These are phyloP conservation scores for Eumaeus atala DNA, from an alignment of 1,140 invertebrate genomes.

Conservation along the genomic window DNA sequence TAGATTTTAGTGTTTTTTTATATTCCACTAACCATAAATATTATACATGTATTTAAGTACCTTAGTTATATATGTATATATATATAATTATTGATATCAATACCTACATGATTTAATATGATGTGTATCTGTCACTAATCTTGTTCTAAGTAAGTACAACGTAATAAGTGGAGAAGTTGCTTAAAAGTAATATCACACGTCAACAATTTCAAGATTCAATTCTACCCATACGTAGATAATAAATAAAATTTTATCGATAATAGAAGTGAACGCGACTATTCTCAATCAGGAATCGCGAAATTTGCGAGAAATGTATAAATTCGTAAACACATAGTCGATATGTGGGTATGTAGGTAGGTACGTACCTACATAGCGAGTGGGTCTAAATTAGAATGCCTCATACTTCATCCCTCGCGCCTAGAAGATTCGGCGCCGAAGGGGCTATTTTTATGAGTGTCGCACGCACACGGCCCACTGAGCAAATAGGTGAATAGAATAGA, in stretches of 20 bases:
- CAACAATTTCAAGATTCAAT: too few species aligned
- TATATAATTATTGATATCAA: too few species aligned
- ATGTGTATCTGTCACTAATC: too few species aligned
- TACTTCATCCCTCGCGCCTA: constrained; percentile 42
- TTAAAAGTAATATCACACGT: too few species aligned
- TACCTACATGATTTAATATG: too few species aligned
- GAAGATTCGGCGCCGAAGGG: constrained; percentile 69
- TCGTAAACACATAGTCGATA: constrained; percentile 9
- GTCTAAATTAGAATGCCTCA: constrained; percentile 50
- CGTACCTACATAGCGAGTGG: constrained; percentile 52
- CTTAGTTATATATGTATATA: too few species aligned
- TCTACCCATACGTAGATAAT: too few species aligned
- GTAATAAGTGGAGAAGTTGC: too few species aligned
- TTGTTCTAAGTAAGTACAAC: too few species aligned
- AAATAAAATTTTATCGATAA: background rate
- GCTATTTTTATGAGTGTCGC: constrained; percentile 72
- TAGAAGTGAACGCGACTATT: background rate
- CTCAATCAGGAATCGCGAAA: background rate
- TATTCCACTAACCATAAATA: too few species aligned
- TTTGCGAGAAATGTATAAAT: background rate
- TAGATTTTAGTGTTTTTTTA: too few species aligned
- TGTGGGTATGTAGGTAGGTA: constrained; percentile 51
- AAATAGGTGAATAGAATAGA: constrained; percentile 52
- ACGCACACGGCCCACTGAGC: constrained; percentile 64
- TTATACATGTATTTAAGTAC: too few species aligned